Evolutionary conservation across 2,888 invertebrate genomes (phyloP), one percentile per base, ranked within the genome.

Genomic region (Caradrina kadenii): DNA sequence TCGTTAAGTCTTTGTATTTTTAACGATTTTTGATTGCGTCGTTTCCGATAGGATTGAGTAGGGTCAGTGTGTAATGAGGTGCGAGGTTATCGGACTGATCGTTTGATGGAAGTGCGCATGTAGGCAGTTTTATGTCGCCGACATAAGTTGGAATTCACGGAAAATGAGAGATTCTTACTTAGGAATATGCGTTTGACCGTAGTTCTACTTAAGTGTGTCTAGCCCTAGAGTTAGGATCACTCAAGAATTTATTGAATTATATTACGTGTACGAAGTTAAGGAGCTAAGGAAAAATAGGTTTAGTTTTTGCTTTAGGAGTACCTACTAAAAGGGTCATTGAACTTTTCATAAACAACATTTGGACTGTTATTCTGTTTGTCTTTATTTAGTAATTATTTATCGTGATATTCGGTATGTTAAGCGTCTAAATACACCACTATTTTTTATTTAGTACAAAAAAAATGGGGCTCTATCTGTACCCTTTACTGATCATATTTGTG

Each of bases 1-100:
- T 87, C 86, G 87, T 90, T 89, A 88, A 82, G 85, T 88, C 85
- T 89, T 89, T 89, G 88, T 87, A 84, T 87, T 86, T 89, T 86
- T 85, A 85, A 86, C 83, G 83, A 82, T 81, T 83, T 78, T 81
- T 79, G 83, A 85, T 85, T 85, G 82, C 76, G 82, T 79, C 73
- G 68, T 79, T 73, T 81, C 58, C 69, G 75, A 81, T 81, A 76
- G 72, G 61, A 69, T 66, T 80, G 80, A 81, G 73, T 63, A 61
- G 67, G 79, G 79, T 75, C 77, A 72, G 50, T 61, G 64, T 58
- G 77, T 77, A 80, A 83, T 83, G 82, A 82, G 76, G 76, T 79
- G 73, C 60, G 66, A 73, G 70, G 72, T 72, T 81, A 80, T 82
- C 62, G 59, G 68, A 45, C 63, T 76, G 63, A 48, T 31, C 64